These are phyloP conservation scores for Crotalus horridus DNA, from an alignment of 2,113 vertebrate species.

Conservation along the genomic window DNA sequence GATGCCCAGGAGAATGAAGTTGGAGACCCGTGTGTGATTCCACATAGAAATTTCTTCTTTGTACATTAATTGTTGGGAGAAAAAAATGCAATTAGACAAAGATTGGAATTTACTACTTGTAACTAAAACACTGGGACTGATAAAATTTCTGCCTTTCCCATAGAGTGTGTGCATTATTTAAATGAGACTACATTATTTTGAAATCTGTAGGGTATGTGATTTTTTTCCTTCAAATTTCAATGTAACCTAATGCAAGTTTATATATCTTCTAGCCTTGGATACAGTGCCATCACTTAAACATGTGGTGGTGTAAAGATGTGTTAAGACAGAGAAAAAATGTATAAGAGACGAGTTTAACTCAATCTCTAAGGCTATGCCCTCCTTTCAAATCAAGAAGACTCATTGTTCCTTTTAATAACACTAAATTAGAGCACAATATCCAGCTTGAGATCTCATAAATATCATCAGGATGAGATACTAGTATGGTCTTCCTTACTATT, in stretches of 20 bases:
- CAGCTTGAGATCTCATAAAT: background rate
- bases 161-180: background rate
- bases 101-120: background rate
- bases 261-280: background rate
- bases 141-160: background rate
- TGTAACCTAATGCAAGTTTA: background rate
- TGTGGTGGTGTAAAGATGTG: background rate
- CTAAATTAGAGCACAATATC: background rate
- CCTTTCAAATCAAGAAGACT: background rate
- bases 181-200: background rate
- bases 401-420: background rate
- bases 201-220: background rate
- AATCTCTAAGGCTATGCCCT: background rate
- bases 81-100: background rate
- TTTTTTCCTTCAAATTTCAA: background rate
- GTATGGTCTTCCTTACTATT: background rate
- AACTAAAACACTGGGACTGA: background rate
- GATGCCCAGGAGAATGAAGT: slow-evolving; percentile 58
- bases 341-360: background rate
- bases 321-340: background rate
- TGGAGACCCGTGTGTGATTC: slow-evolving; percentile 48
- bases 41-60: background rate
- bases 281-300: background rate
- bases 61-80: background rate
- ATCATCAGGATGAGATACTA: background rate